Conservation (phyloP, 1,140 invertebrate genomes). For the Philotrypesis tridentata region DNA sequence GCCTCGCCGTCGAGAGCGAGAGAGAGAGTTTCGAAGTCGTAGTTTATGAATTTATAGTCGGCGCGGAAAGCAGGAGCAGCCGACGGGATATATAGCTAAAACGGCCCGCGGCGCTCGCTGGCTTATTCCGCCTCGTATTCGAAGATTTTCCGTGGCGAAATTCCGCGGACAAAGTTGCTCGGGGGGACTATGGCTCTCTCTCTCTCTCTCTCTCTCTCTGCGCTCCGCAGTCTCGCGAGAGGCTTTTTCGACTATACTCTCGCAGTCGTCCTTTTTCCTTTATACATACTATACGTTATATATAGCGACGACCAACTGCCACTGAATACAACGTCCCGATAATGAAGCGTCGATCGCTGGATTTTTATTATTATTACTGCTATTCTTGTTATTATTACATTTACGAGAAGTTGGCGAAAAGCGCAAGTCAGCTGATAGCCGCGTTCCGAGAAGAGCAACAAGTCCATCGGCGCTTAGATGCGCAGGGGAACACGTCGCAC, state of each 20-base stretch:
- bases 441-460: background rate
- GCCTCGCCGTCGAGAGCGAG: slow-evolving; percentile 28
- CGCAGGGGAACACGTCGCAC: slow-evolving; percentile 29
- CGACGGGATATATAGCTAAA: slow-evolving; percentile 63
- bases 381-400: background rate
- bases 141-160: slow-evolving; percentile 67
- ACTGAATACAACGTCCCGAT: background rate
- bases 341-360: background rate
- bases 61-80: slow-evolving; percentile 62
- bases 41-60: slow-evolving; percentile 74
- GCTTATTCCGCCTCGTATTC: slow-evolving; percentile 66
- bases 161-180: slow-evolving; percentile 48
- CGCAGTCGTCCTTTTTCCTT: background rate
- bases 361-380: too few species aligned
- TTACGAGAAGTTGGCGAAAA: background rate
- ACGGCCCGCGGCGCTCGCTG: slow-evolving; percentile 54
- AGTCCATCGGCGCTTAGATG: background rate
- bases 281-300: too few species aligned
- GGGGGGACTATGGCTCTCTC: background rate
- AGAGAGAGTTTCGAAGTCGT: slow-evolving; percentile 65
- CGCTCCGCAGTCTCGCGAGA: background rate
- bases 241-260: background rate
- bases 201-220: background rate
- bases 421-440: background rate
- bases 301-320: too few species aligned